Evolutionary conservation across 2,113 vertebrate species (phyloP).

Genomic region (Taxidea taxus): DNA sequence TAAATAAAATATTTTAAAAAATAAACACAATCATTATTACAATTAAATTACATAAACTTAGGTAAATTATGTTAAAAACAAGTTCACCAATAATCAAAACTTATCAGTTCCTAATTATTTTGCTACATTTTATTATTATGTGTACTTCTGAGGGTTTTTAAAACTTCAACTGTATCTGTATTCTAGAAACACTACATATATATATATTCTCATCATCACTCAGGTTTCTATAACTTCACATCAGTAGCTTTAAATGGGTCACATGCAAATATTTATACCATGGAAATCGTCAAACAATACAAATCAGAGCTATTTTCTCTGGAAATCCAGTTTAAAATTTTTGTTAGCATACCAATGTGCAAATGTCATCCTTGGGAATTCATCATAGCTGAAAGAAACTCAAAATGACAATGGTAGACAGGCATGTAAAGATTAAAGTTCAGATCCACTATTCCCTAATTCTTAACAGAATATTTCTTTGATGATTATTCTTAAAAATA

Average conservation of each 20-base stretch:
- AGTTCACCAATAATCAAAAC: not conserved
- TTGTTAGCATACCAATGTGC: not conserved
- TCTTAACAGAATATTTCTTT: not conserved
- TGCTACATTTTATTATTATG: not conserved
- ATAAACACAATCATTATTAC: not conserved
- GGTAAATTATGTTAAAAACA: not conserved
- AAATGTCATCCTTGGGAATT: not conserved
- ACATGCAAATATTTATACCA: not conserved
- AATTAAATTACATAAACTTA: not conserved
- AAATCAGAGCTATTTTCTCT: not conserved
- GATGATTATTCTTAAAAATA: not conserved
- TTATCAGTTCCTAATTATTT: constrained; percentile 12
- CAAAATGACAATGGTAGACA: not conserved
- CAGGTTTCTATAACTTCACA: not conserved
- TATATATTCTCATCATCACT: not conserved
- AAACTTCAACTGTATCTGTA: not conserved
- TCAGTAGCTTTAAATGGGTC: not conserved
- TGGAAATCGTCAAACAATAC: not conserved
- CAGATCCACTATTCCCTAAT: not conserved
- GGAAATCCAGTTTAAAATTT: not conserved
- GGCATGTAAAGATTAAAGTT: not conserved
- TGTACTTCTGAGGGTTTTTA: not conserved
- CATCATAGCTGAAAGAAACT: not conserved
- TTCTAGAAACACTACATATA: not conserved
- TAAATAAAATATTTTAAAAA: too few relatives aligned